phyloP scores from a whole-genome alignment of 2,113 vertebrate species.

The Limnothrissa miodon region DNA sequence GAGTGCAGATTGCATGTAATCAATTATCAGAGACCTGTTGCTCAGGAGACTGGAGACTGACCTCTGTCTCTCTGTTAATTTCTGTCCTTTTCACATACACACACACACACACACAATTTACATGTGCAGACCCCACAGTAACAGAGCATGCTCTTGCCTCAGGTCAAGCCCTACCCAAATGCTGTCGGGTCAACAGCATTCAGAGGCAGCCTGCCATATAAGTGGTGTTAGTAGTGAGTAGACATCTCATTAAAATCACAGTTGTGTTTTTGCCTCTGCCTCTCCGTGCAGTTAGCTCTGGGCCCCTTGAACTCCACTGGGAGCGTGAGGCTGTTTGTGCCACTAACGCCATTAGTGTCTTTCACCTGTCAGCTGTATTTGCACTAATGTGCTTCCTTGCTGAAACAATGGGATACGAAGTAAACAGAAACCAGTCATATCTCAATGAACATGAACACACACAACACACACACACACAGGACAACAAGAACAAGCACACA shows the following conservation, averaged over 20 bases:
- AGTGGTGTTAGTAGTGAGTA: neutral
- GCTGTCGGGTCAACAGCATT: neutral
- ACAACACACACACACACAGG: constrained; percentile 1
- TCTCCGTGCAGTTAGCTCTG: neutral
- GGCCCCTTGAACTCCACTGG: neutral
- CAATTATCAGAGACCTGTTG: neutral
- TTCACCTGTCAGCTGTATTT: constrained; percentile 1
- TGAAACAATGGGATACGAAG: constrained; percentile 34
- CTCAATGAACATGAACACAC: constrained; percentile 8
- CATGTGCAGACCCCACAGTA: neutral
- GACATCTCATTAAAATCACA: neutral
- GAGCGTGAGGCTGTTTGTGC: neutral
- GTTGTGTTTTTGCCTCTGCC: neutral
- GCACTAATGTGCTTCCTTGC: constrained; percentile 45
- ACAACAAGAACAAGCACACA: neutral
- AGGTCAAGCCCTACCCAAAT: neutral
- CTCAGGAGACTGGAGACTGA: neutral
- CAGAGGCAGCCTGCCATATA: neutral
- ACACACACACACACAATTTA: too few relatives aligned
- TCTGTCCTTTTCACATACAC: neutral
- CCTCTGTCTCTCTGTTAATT: neutral
- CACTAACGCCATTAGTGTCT: neutral
- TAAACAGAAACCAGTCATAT: constrained; percentile 54
- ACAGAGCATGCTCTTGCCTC: neutral
- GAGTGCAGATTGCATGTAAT: neutral